Evolutionary conservation across 2,888 invertebrate species (phyloP).

Genomic region (Philereme transversata): DNA sequence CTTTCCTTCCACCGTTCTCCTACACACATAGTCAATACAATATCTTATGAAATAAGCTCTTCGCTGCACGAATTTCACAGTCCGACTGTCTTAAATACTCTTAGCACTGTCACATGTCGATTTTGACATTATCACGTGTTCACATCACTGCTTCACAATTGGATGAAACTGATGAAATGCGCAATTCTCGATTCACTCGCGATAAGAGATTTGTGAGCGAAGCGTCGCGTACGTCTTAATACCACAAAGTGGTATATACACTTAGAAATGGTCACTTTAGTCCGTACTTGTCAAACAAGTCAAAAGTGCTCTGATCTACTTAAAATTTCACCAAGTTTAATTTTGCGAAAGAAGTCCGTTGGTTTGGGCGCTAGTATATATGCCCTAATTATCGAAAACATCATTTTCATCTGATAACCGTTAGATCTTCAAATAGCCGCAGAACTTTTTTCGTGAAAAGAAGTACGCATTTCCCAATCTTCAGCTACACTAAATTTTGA

Average conservation of each 20-base stretch:
- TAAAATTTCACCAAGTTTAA: background rate
- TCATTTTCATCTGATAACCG: too few species aligned
- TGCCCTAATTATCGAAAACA: too few species aligned
- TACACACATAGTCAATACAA: constrained; percentile 12
- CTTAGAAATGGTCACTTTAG: background rate
- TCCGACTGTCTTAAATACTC: constrained; percentile 10
- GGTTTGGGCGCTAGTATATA: too few species aligned
- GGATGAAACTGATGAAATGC: constrained; percentile 11
- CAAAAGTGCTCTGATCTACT: constrained; percentile 4
- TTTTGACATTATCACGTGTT: constrained; percentile 26
- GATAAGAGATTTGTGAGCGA: background rate
- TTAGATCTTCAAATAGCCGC: too few species aligned
- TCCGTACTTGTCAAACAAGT: background rate
- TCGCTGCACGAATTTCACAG: constrained; percentile 29
- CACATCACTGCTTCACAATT: constrained; percentile 23
- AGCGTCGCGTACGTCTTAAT: constrained; percentile 1
- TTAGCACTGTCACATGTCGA: constrained; percentile 22
- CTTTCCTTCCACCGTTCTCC: background rate
- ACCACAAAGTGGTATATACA: too few species aligned
- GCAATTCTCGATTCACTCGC: constrained; percentile 11
- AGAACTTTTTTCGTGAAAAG: too few species aligned
- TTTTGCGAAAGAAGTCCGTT: background rate
- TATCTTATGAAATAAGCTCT: constrained; percentile 36
- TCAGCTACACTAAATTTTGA: background rate
- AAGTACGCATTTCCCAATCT: constrained; percentile 10